Conservation (phyloP, 2,888 invertebrate species). For the Drosophila limbata region DNA sequence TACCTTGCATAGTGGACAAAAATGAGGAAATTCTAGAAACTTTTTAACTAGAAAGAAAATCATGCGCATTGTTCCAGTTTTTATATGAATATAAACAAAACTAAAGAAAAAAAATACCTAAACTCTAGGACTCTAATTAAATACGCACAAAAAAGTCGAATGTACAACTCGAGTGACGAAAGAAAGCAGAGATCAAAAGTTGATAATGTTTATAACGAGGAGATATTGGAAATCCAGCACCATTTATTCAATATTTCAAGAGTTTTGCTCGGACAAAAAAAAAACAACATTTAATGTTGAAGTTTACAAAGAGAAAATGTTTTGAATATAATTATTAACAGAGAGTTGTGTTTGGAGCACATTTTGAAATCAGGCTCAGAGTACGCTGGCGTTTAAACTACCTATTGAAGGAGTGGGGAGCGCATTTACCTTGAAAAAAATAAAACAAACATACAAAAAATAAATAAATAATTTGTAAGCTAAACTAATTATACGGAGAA, state of each 20-base stretch:
- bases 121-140: constrained; percentile 68
- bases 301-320: constrained; percentile 9
- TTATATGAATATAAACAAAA: constrained; percentile 52
- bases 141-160: constrained; percentile 70
- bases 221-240: constrained; percentile 37
- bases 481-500: constrained; percentile 52
- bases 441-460: neutral
- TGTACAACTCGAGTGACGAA: constrained; percentile 48
- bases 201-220: constrained; percentile 8
- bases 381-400: constrained; percentile 22
- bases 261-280: constrained; percentile 29
- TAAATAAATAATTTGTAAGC: constrained; percentile 39
- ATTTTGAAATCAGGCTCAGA: constrained; percentile 27
- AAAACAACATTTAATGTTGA: constrained; percentile 55
- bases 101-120: constrained; percentile 31
- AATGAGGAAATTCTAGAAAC: constrained; percentile 49
- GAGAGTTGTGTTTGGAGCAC: constrained; percentile 30
- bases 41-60: constrained; percentile 59
- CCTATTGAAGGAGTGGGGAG: constrained; percentile 20
- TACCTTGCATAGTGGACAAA: constrained; percentile 3
- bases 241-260: constrained; percentile 27
- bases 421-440: constrained; percentile 35
- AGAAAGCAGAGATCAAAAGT: constrained; percentile 8
- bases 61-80: constrained; percentile 72
- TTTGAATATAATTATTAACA: constrained; percentile 16